Base-by-base conservation (phyloP, 1,140 invertebrate genomes). In the Orius laevigatus region DNA sequence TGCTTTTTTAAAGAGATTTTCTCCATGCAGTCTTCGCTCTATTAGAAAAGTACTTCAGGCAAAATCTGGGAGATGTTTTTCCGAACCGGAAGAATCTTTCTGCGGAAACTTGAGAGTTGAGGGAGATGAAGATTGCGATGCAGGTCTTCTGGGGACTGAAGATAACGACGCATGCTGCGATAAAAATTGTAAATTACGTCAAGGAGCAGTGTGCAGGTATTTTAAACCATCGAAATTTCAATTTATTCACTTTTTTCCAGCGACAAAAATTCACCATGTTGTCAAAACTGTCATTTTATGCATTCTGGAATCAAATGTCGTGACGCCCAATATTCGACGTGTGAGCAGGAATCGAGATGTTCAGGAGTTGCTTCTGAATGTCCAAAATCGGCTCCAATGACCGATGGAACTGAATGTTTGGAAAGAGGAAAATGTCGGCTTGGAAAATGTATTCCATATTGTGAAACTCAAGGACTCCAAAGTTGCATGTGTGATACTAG, bases 401-500 rank as follows among this genome's bases (percentile, higher is more conserved):
- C 76, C 19, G 84, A 92, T 66, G 81, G 79, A 15, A 89, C 87
- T 10, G 73, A 75, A 53, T 94, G 90, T 59, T 72, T 89, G 40
- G 88, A 93, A 63, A 77, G 84, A 52, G 90, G 91, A 0, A 78
- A 86, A 59, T 93, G 90, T 60, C 70, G 76, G 20, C 70, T 71
- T 55, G 90, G 90, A 32, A 80, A 84, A 61, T 95, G 90, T 64
- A 73, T 90, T 53, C 85, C 89, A 1, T 93, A 86, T 62, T 95
- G 90, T 64, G 89, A 94, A 67, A 91, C 84, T 2, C 83, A 88
- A 60, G 85, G 84, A 33, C 69, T 84, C 57, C 83, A 88, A 61
- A 91, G 87, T 63, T 94, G 90, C 67, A 90, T 93, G 83, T 95
- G 90, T 66, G 89, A 94, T 60, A 84, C 81, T 54, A 81, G 88